Conservation (phyloP, 2,888 invertebrate species). For the Nemotelus pantherinus region DNA sequence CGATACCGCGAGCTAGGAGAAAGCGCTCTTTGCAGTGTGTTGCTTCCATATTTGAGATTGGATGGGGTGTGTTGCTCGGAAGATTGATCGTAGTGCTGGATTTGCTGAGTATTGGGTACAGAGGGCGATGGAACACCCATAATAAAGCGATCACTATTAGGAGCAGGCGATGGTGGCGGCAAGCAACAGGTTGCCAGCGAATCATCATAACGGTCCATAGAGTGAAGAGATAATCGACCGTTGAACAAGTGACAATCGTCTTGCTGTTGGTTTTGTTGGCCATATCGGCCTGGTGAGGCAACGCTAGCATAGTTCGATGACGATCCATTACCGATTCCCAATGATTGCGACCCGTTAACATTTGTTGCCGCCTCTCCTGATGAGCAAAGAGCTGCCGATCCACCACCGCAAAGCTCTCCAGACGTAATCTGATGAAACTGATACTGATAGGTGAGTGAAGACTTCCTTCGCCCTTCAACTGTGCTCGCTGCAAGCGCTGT, state of each 20-base stretch:
- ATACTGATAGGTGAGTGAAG: constrained; percentile 58
- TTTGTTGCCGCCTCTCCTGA: background rate
- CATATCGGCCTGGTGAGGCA: constrained; percentile 56
- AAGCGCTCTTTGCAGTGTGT: constrained; percentile 57
- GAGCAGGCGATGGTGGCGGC: constrained; percentile 65
- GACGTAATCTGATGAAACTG: constrained; percentile 53
- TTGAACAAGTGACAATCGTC: constrained; percentile 51
- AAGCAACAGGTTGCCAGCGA: constrained; percentile 57
- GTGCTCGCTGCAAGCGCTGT: constrained; percentile 33
- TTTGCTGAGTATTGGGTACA: constrained; percentile 13
- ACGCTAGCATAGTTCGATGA: constrained; percentile 48
- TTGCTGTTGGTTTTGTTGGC: constrained; percentile 47
- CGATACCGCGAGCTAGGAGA: constrained; percentile 62
- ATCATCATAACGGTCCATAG: constrained; percentile 59
- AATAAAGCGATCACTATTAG: constrained; percentile 61
- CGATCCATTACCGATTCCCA: constrained; percentile 5
- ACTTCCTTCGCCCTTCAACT: constrained; percentile 55
- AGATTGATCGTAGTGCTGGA: constrained; percentile 46
- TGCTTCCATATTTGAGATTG: constrained; percentile 37
- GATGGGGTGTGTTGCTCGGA: constrained; percentile 14
- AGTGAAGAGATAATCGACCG: constrained; percentile 55
- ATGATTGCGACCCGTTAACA: background rate
- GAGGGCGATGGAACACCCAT: constrained; percentile 55
- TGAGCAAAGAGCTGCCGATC: constrained; percentile 47
- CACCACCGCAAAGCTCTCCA: constrained; percentile 48